Base-by-base conservation (phyloP, 2,888 invertebrate species). In the Thymelicus lineola region DNA sequence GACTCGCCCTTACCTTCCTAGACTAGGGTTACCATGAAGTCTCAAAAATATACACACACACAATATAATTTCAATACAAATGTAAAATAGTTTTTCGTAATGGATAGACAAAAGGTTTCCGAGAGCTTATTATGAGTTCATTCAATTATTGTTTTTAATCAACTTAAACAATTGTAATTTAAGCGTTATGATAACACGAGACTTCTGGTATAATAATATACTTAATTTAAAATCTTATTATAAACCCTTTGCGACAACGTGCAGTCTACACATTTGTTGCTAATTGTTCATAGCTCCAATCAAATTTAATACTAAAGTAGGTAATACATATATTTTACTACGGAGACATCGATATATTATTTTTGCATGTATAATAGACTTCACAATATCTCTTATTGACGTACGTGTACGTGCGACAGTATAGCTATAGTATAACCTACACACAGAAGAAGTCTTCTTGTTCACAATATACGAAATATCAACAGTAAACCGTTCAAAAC, bases 21-120 rank as follows among this genome's bases (percentile, higher is more conserved):
- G 7, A 50, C 68, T 73, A 76, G 71, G 12, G 61, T 59, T 61
- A 64, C 70, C 53, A 59, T 63, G 60, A 12, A 66, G 64, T 28
- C 64, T 28, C 17, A 1, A 17, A 64, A 64, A 64, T 35, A 60
- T 45, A 60, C 20, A 28, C 0, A 28, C 15, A 48, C 4, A 20
- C 3, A 20, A 1, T 9, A 10, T 38, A 17, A 7, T 38, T 7
- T 9, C 7, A 38, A 42, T 3, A 42, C 4, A 12, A 42, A 1
- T 42, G 9, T 42, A 10, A 38, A 42, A 42, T 42, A 42, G 28
- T 28, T 28, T 28, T 10, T 12, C 10, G 12, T 42, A 4, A 10
- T 42, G 4, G 12, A 2, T 12, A 4, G 2, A 42, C 42, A 10
- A 42, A 10, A 42, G 0, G 3, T 42, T 42, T 42, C 12, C 42